Base-by-base conservation (phyloP, 2,797 vertebrate genomes). In the Gouania willdenowi region DNA sequence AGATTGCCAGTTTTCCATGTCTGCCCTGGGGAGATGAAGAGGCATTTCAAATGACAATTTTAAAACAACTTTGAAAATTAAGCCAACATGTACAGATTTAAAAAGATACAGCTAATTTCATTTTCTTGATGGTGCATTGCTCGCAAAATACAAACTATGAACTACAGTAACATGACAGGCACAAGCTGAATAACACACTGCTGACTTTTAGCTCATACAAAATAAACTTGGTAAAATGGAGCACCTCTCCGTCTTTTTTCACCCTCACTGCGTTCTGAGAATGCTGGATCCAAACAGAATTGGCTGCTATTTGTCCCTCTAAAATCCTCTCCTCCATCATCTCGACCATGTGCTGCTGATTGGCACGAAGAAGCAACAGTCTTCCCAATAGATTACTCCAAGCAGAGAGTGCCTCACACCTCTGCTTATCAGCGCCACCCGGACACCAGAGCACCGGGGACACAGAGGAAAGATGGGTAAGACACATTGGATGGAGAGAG, bases 351-450 rank as follows among this genome's bases (percentile, higher is more conserved):
- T 38, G 27, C 19, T 28, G 38, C 32, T 21, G 30, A 49, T 30
- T 70, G 71, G 55, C 38, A 38, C 44, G 28, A 22, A 53, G 52
- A 49, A 29, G 16, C 41, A 28, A 37, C 8, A 22, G 45, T 61
- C 61, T 54, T 66, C 48, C 59, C 56, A 46, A 16, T 43, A 65
- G 79, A 79, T 82, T 75, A 68, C 38, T 34, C 34, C 11, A 41
- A 24, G 43, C 59, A 56, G 41, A 71, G 52, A 75, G 72, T 43
- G 56, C 60, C 59, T 74, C 24, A 7, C 79, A 77, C 66, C 60
- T 75, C 39, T 17, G 44, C 52, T 61, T 82, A 81, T 82, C 75
- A 6, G 43, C 15, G n/a, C 50, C 4, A 61, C 25, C 37, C 50
- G 45, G 38, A 37, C 56, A 52, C 70, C 67, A 57, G 22, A 46